Conservation (phyloP, 2,113 vertebrate species). For the Romanogobio albipinnatus region DNA sequence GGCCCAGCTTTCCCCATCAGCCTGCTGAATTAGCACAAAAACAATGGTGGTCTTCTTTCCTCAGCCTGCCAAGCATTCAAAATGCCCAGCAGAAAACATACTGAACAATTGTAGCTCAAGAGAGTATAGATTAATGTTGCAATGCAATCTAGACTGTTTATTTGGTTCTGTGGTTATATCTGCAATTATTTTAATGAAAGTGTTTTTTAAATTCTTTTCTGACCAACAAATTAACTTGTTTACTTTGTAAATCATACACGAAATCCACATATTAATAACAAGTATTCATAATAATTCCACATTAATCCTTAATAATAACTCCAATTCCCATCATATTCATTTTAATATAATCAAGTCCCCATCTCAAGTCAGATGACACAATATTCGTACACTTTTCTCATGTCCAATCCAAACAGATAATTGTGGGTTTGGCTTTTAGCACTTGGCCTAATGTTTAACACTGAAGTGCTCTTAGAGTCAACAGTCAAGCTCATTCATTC, state of each 20-base stretch:
- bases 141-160: background rate
- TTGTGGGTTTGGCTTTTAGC: conserved; percentile 52
- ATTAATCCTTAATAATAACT: background rate
- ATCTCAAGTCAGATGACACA: conserved; percentile 11
- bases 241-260: background rate
- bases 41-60: conserved; percentile 50
- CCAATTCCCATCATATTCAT: background rate
- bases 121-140: background rate
- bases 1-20: conserved; percentile 54
- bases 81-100: conserved; percentile 19
- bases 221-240: background rate
- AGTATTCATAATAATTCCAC: background rate
- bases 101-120: background rate
- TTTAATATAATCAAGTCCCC: background rate
- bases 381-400: conserved; percentile 47
- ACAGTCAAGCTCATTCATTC: conserved; percentile 56
- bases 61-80: conserved; percentile 53
- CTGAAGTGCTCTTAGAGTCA: conserved; percentile 59
- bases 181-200: background rate
- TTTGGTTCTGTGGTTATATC: background rate
- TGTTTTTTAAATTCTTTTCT: background rate
- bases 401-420: conserved; percentile 47
- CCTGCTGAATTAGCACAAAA: conserved; percentile 62
- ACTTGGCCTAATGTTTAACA: conserved; percentile 56
- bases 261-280: background rate